Percentiles rank a stretch among this genome's conserved stretches.
These are phyloP conservation scores for Bovichtus variegatus DNA, from an alignment of 2,797 vertebrate species.

Conservation along the genomic window DNA sequence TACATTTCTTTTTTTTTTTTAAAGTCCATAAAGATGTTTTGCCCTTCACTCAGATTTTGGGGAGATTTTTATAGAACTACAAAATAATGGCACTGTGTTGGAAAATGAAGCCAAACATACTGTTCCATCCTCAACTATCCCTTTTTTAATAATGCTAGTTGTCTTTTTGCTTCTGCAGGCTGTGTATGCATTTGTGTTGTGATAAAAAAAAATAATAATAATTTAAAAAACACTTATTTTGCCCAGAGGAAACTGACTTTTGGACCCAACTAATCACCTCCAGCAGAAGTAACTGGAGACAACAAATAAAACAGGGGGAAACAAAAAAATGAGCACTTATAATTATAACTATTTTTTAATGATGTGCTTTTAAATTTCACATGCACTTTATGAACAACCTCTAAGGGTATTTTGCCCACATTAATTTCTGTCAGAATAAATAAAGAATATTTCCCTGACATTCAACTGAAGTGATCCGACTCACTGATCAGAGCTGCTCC, in stretches of 20 bases:
- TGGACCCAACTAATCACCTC: not conserved
- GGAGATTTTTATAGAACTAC: not conserved
- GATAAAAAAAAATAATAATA: not conserved
- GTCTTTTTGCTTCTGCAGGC: not conserved
- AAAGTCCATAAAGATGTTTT: no score
- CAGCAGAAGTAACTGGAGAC: not conserved
- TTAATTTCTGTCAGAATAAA: not conserved
- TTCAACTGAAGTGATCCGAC: slow-evolving; percentile 44
- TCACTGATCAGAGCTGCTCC: slow-evolving; percentile 78
- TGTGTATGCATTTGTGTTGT: not conserved
- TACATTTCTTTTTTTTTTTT: not conserved
- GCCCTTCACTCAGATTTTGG: not conserved
- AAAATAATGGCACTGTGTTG: not conserved
- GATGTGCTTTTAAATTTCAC: not conserved
- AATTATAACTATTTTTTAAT: not conserved
- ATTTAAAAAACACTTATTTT: not conserved
- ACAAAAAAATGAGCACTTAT: not conserved
- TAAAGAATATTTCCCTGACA: not conserved
- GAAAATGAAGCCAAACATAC: not conserved
- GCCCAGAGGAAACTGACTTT: not conserved
- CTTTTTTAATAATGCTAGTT: not conserved
- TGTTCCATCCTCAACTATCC: not conserved
- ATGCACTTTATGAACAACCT: not conserved
- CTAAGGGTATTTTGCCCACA: not conserved
- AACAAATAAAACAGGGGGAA: slow-evolving; percentile 1